A percentile compares a stretch with the other conserved stretches of the same genome.
These are phyloP conservation scores for Corydoras maculifer DNA, from an alignment of 2,113 vertebrate species.

Conservation along the genomic window DNA sequence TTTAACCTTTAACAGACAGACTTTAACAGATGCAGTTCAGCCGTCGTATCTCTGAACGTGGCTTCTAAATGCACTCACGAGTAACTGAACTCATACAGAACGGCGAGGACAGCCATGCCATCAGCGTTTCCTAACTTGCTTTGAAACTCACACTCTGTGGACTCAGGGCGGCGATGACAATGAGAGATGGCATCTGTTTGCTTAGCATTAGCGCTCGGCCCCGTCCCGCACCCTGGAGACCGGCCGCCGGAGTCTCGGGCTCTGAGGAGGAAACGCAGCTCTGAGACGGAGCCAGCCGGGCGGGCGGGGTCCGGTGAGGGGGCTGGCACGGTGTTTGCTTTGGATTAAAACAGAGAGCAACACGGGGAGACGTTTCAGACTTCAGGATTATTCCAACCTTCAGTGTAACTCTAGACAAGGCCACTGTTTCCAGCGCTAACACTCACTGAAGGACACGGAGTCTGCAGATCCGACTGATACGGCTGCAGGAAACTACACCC, in stretches of 20 bases:
- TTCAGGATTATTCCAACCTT: neutral
- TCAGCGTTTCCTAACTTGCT: neutral
- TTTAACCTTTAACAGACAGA: too few species aligned
- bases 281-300: neutral
- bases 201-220: neutral
- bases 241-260: neutral
- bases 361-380: neutral
- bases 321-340: neutral
- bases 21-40: neutral
- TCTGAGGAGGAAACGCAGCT: neutral
- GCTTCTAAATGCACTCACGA: neutral
- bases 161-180: neutral
- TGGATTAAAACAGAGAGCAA: neutral
- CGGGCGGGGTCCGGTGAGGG: neutral
- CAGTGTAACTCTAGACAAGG: neutral
- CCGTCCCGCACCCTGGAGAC: constrained; percentile 4
- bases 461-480: neutral
- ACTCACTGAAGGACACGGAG: neutral
- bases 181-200: neutral
- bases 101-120: neutral
- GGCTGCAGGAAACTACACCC: too few species aligned
- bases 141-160: neutral
- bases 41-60: neutral
- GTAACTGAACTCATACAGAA: neutral
- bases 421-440: neutral